Conservation (phyloP, 2,888 invertebrate species). For the Priapulus caudatus region DNA sequence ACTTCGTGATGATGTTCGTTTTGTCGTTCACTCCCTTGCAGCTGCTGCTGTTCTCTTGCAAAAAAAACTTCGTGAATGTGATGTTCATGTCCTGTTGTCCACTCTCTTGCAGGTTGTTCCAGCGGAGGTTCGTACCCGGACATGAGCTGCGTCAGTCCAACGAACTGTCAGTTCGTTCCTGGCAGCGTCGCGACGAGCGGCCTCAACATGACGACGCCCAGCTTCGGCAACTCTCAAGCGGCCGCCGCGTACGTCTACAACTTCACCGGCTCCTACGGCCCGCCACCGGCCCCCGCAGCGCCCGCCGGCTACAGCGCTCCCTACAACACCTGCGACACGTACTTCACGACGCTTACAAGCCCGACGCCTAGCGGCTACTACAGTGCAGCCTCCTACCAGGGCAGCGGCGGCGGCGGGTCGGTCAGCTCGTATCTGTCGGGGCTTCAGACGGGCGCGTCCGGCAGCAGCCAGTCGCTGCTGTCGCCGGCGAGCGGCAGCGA, state of each 20-base stretch:
- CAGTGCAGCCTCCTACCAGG: neutral
- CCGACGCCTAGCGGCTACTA: neutral
- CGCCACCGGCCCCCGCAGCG: too few species aligned
- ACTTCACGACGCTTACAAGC: neutral
- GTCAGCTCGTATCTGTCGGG: neutral
- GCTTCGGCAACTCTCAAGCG: too few species aligned
- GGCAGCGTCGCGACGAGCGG: neutral
- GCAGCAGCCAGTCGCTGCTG: neutral
- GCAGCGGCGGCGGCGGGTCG: too few species aligned
- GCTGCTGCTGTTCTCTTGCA: too few species aligned
- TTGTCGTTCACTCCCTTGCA: too few species aligned
- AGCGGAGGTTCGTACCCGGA: neutral
- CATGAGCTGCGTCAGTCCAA: conserved; percentile 3
- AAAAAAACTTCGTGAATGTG: too few species aligned
- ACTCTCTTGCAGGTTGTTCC: too few species aligned
- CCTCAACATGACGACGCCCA: too few species aligned
- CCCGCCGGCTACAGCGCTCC: neutral
- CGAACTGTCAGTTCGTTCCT: neutral
- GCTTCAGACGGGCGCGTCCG: neutral
- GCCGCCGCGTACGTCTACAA: neutral
- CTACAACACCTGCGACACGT: conserved; percentile 1
- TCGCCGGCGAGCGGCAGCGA: neutral
- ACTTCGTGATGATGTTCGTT: too few species aligned
- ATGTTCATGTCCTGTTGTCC: too few species aligned
- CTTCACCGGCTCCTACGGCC: neutral